Evolutionary conservation across 2,888 invertebrate genomes (phyloP).

Genomic region (Schizaphis graminum): DNA sequence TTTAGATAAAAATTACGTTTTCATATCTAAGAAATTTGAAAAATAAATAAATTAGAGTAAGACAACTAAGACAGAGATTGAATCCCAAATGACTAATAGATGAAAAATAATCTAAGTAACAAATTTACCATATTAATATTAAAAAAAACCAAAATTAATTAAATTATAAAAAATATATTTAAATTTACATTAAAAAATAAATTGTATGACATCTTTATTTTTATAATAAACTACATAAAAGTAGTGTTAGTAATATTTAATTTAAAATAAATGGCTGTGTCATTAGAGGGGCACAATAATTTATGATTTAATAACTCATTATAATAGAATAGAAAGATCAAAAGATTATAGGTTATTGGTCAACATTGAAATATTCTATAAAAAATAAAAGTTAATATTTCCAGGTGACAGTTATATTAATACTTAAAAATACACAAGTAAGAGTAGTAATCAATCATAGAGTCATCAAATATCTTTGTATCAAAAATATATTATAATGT

Average conservation of each 20-base stretch:
- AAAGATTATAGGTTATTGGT: background rate
- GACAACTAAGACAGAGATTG: background rate
- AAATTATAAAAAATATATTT: background rate
- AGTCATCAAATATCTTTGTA: background rate
- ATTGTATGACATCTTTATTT: background rate
- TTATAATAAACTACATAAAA: background rate
- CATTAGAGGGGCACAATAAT: background rate
- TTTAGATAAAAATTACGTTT: background rate
- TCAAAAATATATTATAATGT: background rate
- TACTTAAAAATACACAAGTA: background rate
- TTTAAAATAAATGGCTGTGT: background rate
- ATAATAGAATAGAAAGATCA: slow-evolving; percentile 26
- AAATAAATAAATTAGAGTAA: background rate
- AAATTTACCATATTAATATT: background rate
- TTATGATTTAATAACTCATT: background rate
- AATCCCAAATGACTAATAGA: background rate
- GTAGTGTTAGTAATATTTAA: background rate
- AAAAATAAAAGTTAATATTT: background rate
- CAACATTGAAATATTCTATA: background rate
- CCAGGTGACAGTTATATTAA: background rate
- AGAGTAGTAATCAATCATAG: background rate
- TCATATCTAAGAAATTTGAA: background rate
- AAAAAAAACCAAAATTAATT: background rate
- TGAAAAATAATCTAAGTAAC: background rate
- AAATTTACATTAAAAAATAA: background rate